These are phyloP conservation scores for Uria aalge DNA, from an alignment of 2,113 vertebrate species.

Conservation along the genomic window DNA sequence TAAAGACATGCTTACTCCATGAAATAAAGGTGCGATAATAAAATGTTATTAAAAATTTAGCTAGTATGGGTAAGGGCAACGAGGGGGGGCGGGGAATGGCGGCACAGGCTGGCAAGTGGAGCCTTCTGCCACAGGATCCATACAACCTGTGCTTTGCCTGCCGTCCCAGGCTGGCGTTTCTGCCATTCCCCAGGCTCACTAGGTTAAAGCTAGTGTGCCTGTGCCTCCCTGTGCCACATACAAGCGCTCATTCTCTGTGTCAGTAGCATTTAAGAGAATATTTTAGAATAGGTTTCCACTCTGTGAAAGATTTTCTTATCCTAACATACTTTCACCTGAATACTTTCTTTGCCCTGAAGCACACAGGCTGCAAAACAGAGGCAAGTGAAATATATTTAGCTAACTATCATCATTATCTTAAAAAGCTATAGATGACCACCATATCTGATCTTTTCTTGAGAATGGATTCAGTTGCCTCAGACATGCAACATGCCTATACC, in stretches of 20 bases:
- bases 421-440: neutral
- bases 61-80: neutral
- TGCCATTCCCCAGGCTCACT: neutral
- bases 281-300: neutral
- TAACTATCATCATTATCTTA: neutral
- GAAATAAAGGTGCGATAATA: neutral
- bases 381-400: neutral
- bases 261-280: neutral
- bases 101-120: neutral
- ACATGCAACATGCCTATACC: neutral
- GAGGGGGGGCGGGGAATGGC: fast-evolving
- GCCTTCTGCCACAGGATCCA: neutral
- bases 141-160: neutral
- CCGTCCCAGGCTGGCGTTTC: neutral
- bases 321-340: neutral
- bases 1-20: neutral
- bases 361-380: neutral
- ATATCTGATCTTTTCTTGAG: neutral
- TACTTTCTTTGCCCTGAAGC: neutral
- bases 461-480: neutral
- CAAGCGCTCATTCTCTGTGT: neutral
- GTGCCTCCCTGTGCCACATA: neutral
- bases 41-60: neutral
- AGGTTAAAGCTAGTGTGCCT: neutral
- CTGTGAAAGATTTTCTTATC: neutral